These are phyloP conservation scores for Laticauda laticaudata DNA, from an alignment of 2,113 vertebrate genomes.

Conservation along the genomic window DNA sequence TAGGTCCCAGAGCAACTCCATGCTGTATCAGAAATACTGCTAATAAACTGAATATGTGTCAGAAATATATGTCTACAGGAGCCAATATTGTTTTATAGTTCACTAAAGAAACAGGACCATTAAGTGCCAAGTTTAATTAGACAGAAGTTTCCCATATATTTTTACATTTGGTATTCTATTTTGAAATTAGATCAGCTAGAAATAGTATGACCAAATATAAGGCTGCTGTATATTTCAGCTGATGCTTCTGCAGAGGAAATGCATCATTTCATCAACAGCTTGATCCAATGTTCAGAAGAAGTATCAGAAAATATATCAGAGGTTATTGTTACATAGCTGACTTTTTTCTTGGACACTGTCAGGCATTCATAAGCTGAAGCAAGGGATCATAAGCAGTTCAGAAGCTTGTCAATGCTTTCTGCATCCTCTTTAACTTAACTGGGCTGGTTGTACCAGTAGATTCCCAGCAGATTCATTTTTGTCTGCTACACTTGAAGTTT, in stretches of 20 bases:
- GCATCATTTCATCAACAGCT: not conserved
- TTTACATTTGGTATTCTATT: not conserved
- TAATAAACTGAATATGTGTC: not conserved
- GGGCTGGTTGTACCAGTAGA: not conserved
- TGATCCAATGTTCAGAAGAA: not conserved
- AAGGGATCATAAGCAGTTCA: not conserved
- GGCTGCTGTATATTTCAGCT: not conserved
- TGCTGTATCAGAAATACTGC: not conserved
- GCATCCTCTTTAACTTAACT: not conserved
- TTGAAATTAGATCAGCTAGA: not conserved
- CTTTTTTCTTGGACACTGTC: not conserved
- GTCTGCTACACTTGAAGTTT: not conserved
- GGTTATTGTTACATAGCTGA: not conserved
- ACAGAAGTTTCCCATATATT: not conserved
- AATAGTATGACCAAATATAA: not conserved
- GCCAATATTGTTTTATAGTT: not conserved
- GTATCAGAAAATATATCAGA: not conserved
- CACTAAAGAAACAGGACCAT: not conserved
- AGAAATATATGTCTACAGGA: not conserved
- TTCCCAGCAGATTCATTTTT: not conserved
- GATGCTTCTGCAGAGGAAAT: not conserved
- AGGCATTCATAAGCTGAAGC: not conserved
- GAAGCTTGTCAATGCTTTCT: not conserved
- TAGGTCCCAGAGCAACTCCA: not conserved
- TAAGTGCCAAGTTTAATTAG: not conserved